Conservation (phyloP, 2,797 vertebrate species). For the Hozukius guyotensis region DNA sequence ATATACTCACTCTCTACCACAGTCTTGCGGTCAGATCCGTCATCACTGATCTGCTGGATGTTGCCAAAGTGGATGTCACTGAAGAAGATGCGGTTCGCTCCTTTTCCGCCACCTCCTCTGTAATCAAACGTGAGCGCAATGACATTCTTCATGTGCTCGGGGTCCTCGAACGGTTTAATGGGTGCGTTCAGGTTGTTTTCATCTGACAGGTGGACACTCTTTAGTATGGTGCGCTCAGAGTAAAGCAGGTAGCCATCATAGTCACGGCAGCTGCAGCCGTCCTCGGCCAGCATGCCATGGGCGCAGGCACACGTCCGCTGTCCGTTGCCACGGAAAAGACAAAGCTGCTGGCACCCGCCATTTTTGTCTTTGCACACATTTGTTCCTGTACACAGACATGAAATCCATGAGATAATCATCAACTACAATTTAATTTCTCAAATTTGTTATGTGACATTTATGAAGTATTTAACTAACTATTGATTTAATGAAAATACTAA, state of each 20-base stretch:
- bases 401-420: neutral
- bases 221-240: constrained; percentile 96
- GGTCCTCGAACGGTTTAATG: constrained; percentile 95
- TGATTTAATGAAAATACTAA: neutral
- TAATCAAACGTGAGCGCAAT: constrained; percentile 96
- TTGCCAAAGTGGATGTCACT: constrained; percentile 99
- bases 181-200: constrained; percentile 97
- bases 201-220: constrained; percentile 96
- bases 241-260: constrained; percentile 97
- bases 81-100: constrained; percentile 95
- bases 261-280: constrained; percentile 88
- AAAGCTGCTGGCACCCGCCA: constrained; percentile 94
- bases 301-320: constrained; percentile 92
- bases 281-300: constrained; percentile 94
- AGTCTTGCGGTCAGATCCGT: constrained; percentile 90
- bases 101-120: constrained; percentile 88
- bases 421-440: neutral
- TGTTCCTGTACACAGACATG: constrained; percentile 44
- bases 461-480: neutral
- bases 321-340: constrained; percentile 87
- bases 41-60: constrained; percentile 96
- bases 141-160: constrained; percentile 98
- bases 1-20: constrained; percentile 94
- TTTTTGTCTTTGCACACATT: constrained; percentile 93
- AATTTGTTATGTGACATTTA: neutral